Evolutionary conservation across 2,888 invertebrate species (phyloP).

Genomic region (Volucella inanis): DNA sequence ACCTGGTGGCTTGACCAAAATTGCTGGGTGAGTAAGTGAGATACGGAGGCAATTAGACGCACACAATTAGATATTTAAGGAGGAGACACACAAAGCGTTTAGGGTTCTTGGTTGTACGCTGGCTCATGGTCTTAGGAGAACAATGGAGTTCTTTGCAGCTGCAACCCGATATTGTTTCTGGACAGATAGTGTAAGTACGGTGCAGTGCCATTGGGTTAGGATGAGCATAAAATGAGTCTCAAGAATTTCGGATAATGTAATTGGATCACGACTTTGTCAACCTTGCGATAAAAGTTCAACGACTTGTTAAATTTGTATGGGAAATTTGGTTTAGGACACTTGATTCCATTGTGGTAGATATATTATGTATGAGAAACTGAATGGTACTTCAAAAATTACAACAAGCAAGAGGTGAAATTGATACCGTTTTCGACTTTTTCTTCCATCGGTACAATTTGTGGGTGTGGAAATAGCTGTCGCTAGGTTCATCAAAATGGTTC

Average conservation of each 20-base stretch:
- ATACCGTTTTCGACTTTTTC: too few relatives aligned
- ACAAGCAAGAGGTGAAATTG: too few relatives aligned
- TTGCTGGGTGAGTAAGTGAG: slow-evolving; percentile 57
- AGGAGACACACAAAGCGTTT: slow-evolving; percentile 33
- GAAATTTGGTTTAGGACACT: neutral
- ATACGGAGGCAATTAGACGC: slow-evolving; percentile 61
- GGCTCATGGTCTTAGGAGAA: slow-evolving; percentile 18
- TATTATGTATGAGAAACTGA: too few relatives aligned
- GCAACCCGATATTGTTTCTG: slow-evolving; percentile 50
- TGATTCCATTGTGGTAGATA: too few relatives aligned
- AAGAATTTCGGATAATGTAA: slow-evolving; percentile 14
- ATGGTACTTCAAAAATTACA: too few relatives aligned
- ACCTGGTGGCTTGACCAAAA: slow-evolving; percentile 57
- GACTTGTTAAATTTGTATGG: slow-evolving; percentile 20
- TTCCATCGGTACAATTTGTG: too few relatives aligned
- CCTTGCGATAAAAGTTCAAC: neutral
- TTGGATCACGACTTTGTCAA: neutral
- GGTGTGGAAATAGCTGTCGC: too few relatives aligned
- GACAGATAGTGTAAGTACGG: neutral
- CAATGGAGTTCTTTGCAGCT: slow-evolving; percentile 31
- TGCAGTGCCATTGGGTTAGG: slow-evolving; percentile 12
- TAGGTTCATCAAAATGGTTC: too few relatives aligned
- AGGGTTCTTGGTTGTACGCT: slow-evolving; percentile 12
- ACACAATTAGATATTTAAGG: slow-evolving; percentile 61
- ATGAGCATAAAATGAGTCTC: neutral